phyloP scores from a whole-genome alignment of 2,888 invertebrate species.

The Thysanoteuthis rhombus region DNA sequence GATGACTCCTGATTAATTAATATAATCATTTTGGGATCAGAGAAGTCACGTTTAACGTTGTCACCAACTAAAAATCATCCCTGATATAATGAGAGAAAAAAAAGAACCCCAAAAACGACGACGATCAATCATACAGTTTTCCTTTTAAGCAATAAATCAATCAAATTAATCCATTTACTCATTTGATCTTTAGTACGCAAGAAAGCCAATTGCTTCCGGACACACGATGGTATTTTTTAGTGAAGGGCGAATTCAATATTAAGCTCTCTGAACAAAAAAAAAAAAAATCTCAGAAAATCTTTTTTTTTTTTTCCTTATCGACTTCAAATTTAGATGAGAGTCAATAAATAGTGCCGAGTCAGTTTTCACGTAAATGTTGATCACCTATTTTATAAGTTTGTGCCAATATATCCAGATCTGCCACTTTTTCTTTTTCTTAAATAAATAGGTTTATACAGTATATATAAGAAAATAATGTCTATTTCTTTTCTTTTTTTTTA shows the following conservation, averaged over 20 bases:
- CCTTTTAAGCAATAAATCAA: background rate
- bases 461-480: conserved; percentile 32
- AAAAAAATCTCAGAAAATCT: background rate
- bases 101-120: too few species aligned
- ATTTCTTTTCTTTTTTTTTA: conserved; percentile 29
- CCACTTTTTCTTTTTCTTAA: conserved; percentile 22
- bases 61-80: background rate
- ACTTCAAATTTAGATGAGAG: background rate
- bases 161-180: background rate
- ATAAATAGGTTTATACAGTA: conserved; percentile 32
- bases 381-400: background rate
- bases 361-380: background rate
- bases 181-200: background rate
- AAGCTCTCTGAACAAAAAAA: background rate
- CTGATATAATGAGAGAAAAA: background rate
- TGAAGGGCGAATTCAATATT: background rate
- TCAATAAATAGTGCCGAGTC: background rate
- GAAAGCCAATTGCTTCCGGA: background rate
- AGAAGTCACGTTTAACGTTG: background rate
- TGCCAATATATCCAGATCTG: background rate
- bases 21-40: background rate
- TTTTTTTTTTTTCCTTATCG: too few species aligned
- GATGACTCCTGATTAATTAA: background rate
- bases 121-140: background rate
- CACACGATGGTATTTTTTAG: background rate